These are phyloP conservation scores for Myzus persicae DNA, from an alignment of 1,140 invertebrate genomes.

Conservation along the genomic window DNA sequence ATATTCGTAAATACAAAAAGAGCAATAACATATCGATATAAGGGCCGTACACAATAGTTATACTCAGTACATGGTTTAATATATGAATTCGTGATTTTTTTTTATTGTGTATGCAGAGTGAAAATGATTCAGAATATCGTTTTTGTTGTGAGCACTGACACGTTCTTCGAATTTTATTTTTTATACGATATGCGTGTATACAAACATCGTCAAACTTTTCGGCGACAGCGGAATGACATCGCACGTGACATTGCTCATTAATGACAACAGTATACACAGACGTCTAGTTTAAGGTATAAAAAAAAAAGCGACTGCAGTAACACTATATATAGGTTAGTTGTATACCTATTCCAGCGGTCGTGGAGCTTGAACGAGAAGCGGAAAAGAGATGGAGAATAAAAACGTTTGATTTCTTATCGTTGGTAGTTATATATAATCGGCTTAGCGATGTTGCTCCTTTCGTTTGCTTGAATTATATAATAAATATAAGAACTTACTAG, in stretches of 20 bases:
- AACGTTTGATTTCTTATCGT: constrained; percentile 56
- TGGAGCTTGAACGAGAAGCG: neutral
- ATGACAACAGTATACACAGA: neutral
- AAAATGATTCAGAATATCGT: neutral
- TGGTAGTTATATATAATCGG: constrained; percentile 38
- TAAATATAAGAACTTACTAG: constrained; percentile 30
- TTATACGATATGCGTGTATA: neutral
- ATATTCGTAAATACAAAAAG: neutral
- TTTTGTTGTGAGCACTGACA: neutral
- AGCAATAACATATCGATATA: neutral
- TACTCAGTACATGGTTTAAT: neutral
- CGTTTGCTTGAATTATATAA: constrained; percentile 43
- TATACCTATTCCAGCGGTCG: neutral
- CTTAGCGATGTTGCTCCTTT: constrained; percentile 32
- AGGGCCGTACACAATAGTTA: neutral
- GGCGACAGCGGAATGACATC: neutral
- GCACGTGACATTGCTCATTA: neutral
- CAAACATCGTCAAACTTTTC: neutral
- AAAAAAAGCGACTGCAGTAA: neutral
- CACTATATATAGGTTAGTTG: neutral
- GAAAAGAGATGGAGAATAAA: constrained; percentile 29
- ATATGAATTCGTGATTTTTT: neutral
- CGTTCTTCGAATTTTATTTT: neutral
- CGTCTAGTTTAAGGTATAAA: neutral
- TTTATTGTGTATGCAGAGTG: neutral